Evolutionary conservation across 2,888 invertebrate species (phyloP).

Genomic region (Catocala nupta): DNA sequence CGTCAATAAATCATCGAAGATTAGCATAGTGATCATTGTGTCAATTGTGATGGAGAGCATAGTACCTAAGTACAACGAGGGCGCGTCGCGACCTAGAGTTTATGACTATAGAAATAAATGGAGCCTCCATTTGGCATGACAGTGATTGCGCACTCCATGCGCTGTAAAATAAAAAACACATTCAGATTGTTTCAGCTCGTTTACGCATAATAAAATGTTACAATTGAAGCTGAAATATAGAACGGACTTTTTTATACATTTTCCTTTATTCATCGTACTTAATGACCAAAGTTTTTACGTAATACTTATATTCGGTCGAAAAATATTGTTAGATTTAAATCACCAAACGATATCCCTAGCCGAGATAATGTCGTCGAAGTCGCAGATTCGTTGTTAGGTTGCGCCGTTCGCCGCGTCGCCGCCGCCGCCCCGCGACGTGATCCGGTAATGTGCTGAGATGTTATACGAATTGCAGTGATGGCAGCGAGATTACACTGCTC

Average conservation of each 20-base stretch:
- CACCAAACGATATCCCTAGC: slow-evolving; percentile 31
- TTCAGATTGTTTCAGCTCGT: slow-evolving; percentile 5
- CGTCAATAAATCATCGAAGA: slow-evolving; percentile 48
- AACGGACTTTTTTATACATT: slow-evolving; percentile 5
- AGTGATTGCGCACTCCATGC: slow-evolving; percentile 10
- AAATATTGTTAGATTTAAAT: slow-evolving; percentile 35
- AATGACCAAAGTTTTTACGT: slow-evolving; percentile 14
- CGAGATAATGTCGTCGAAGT: slow-evolving; percentile 39
- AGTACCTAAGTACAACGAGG: slow-evolving; percentile 11
- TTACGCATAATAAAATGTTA: slow-evolving; percentile 4
- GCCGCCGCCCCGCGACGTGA: slow-evolving; percentile 21
- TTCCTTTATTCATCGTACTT: not conserved
- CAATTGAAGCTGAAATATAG: not conserved
- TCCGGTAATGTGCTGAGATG: slow-evolving; percentile 39
- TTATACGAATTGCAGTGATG: slow-evolving; percentile 44
- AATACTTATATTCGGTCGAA: slow-evolving; percentile 19
- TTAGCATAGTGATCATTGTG: slow-evolving; percentile 57
- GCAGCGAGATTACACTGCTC: slow-evolving; percentile 30
- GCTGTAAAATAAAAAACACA: slow-evolving; percentile 6
- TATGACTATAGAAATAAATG: slow-evolving; percentile 40
- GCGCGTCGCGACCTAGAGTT: slow-evolving; percentile 33
- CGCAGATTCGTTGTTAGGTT: slow-evolving; percentile 33
- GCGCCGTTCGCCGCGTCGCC: slow-evolving; percentile 2
- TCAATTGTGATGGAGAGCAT: slow-evolving; percentile 56
- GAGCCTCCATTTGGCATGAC: slow-evolving; percentile 33